A percentile compares a stretch with the other conserved stretches of the same genome.
Evolutionary conservation across 2,797 vertebrate species (phyloP).

Genomic region (Babyrousa celebensis): DNA sequence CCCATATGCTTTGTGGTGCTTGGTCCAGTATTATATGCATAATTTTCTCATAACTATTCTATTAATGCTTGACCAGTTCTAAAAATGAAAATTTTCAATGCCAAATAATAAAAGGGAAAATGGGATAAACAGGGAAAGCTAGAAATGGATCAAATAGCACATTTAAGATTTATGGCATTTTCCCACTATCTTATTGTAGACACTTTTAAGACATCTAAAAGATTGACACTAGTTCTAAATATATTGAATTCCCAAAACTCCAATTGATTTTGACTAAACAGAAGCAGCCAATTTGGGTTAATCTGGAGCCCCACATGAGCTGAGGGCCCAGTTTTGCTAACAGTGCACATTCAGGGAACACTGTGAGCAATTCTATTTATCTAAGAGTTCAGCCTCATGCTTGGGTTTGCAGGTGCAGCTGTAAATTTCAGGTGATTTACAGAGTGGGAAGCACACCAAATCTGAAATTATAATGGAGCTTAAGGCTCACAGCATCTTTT

Average conservation of each 20-base stretch:
- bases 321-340: slow-evolving; percentile 74
- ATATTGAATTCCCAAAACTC: slow-evolving; percentile 47
- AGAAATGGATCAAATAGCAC: not conserved
- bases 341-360: slow-evolving; percentile 71
- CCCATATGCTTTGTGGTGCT: not conserved
- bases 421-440: slow-evolving; percentile 86
- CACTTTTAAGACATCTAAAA: not conserved
- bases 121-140: not conserved
- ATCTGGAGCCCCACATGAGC: slow-evolving; percentile 43
- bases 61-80: not conserved
- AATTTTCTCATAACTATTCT: slow-evolving; percentile 41
- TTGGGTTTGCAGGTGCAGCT: slow-evolving; percentile 83
- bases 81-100: not conserved
- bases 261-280: slow-evolving; percentile 48
- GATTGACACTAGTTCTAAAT: slow-evolving; percentile 63
- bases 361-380: slow-evolving; percentile 81
- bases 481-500: slow-evolving; percentile 81
- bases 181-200: not conserved
- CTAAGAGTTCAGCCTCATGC: slow-evolving; percentile 67
- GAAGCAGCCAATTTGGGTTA: slow-evolving; percentile 39
- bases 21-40: not conserved
- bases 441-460: slow-evolving; percentile 77
- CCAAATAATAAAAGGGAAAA: not conserved
- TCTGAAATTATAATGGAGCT: slow-evolving; percentile 81
- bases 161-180: slow-evolving; percentile 4